phyloP scores from a whole-genome alignment of 2,113 vertebrate genomes.

The Carassius carassius region DNA sequence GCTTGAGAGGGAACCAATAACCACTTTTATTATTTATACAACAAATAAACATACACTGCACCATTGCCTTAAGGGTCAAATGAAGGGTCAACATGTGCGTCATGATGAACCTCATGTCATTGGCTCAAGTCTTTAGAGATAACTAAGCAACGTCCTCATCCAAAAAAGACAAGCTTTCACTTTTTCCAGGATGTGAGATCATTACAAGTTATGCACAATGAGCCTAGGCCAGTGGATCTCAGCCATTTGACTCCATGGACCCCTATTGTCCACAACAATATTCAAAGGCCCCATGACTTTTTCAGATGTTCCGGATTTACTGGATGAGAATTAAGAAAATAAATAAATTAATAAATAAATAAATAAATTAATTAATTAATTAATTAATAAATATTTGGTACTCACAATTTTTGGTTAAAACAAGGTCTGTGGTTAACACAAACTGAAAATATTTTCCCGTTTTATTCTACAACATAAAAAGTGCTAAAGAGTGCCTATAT shows the following conservation, averaged over 20 bases:
- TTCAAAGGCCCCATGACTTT: background rate
- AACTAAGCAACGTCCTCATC: background rate
- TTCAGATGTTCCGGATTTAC: background rate
- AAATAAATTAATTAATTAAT: too few species aligned
- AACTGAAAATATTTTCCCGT: too few species aligned
- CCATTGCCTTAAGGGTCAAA: slow-evolving; percentile 16
- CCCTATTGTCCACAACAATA: background rate
- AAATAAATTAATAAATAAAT: too few species aligned
- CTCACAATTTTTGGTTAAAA: too few species aligned
- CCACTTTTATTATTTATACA: slow-evolving; percentile 9
- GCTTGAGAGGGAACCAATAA: background rate
- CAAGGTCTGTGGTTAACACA: too few species aligned
- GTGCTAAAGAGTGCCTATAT: too few species aligned
- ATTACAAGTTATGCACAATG: background rate
- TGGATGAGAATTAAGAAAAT: background rate
- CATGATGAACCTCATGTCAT: slow-evolving; percentile 2
- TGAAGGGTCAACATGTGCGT: slow-evolving; percentile 24
- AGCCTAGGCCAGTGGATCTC: background rate
- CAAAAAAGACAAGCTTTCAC: slow-evolving; percentile 10
- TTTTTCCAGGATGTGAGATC: slow-evolving; percentile 27
- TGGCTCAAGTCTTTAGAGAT: background rate
- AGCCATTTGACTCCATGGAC: background rate
- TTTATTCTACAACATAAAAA: too few species aligned
- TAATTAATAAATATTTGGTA: too few species aligned
- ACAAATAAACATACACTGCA: background rate